These are phyloP conservation scores for Agrotis exclamationis DNA, from an alignment of 2,888 invertebrate species.

Conservation along the genomic window DNA sequence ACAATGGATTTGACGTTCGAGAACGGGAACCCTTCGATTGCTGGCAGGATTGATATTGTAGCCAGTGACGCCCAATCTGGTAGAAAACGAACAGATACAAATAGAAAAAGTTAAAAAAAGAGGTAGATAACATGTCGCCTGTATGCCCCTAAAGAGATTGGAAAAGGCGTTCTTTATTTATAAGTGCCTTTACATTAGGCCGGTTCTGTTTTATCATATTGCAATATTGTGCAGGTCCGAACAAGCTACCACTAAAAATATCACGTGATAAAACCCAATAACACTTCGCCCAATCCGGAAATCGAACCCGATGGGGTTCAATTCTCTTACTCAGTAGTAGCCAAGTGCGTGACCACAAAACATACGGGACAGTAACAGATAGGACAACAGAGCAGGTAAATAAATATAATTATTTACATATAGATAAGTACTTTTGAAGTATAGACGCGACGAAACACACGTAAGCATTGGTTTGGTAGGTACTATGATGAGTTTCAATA, in stretches of 20 bases:
- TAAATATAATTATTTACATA: background rate
- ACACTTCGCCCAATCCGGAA: no score
- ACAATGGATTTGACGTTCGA: conserved; percentile 93
- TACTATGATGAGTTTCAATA: conserved; percentile 16
- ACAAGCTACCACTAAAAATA: background rate
- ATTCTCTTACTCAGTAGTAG: background rate
- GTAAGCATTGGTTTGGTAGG: conserved; percentile 15
- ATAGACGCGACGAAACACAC: conserved; percentile 7
- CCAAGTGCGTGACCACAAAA: background rate
- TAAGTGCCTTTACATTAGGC: no score
- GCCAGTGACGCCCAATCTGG: conserved; percentile 94
- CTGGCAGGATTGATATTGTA: conserved; percentile 92
- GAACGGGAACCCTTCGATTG: conserved; percentile 93
- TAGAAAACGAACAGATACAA: conserved; percentile 58
- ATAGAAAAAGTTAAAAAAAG: conserved; percentile 18
- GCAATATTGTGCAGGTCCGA: no score
- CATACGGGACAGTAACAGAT: background rate
- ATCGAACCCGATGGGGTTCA: no score
- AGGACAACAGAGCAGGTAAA: background rate
- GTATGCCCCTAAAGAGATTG: no score
- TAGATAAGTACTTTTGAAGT: background rate
- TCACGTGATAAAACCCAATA: background rate
- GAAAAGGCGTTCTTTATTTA: no score
- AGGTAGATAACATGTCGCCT: no score
- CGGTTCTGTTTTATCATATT: background rate